phyloP scores from a whole-genome alignment of 2,888 invertebrate species.

The Dasypolia templi region DNA sequence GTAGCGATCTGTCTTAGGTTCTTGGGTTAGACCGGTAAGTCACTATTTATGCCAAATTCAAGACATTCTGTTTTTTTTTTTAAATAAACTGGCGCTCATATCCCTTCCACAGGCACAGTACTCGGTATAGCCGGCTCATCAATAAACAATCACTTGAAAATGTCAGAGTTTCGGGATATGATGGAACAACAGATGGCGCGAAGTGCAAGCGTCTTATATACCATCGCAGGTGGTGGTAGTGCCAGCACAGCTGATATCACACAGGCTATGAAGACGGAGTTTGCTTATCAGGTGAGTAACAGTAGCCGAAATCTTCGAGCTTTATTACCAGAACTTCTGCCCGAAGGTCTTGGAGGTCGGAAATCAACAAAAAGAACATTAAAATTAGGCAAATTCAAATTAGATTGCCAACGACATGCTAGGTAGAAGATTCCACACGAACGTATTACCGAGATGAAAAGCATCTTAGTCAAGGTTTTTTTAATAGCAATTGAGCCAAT shows the following conservation, averaged over 20 bases:
- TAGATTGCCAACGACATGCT: background rate
- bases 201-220: conserved; percentile 85
- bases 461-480: background rate
- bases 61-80: background rate
- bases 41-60: background rate
- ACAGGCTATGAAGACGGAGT: conserved; percentile 87
- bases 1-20: too few species aligned
- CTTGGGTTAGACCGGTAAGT: too few species aligned
- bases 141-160: conserved; percentile 92
- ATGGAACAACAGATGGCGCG: conserved; percentile 90
- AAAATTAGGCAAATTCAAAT: background rate
- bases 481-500: too few species aligned
- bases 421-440: background rate
- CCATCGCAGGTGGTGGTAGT: conserved; percentile 82
- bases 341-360: too few species aligned
- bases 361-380: background rate
- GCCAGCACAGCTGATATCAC: conserved; percentile 81
- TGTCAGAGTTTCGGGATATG: conserved; percentile 91
- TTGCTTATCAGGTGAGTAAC: conserved; percentile 82
- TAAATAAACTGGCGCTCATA: background rate
- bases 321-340: background rate
- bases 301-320: background rate
- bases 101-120: conserved; percentile 85
- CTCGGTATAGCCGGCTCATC: conserved; percentile 92
- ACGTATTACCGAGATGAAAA: background rate